Evolutionary conservation across 1,140 invertebrate species (phyloP), one percentile per base, ranked within the genome.

Genomic region (Arctopsyche grandis): DNA sequence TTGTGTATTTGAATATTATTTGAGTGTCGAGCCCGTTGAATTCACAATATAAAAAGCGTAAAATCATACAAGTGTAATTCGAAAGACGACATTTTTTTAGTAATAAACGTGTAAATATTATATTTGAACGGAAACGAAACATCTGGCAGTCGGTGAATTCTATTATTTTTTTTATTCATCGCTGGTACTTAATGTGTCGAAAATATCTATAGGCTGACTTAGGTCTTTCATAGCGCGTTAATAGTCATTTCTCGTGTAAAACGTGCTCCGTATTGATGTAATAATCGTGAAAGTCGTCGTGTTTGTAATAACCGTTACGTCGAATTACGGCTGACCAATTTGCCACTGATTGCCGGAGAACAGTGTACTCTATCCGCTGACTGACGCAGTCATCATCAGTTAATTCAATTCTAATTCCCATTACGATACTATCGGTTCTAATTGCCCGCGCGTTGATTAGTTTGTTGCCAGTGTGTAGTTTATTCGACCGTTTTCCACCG

Each of bases 331-430:
- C 56, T n/a, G 56, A 19, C 21, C 56, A 60, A 60, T 60, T 60
- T 21, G 21, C 56, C 56, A 21, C 56, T 60, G 56, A 60, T 60
- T 60, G 56, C 56, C 56, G 9, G 21, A 16, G 56, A 60, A 60
- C 56, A 19, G 9, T 60, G 56, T 19, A 60, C 56, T 60, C 56
- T 60, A 21, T 19, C 56, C 21, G 16, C 56, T 60, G 56, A 19
- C 56, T 21, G 16, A 1, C n/a, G 56, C 21, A 16, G 21, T 60
- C 56, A 60, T 60, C 56, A 60, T 60, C 56, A 60, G 14, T 60
- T 60, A 60, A 60, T 60, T 60, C 56, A 60, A 60, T 60, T 60
- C 56, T 21, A 21, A 60, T 60, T 16, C 56, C 56, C 56, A 60
- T 60, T 21, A 60, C 56, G 56, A 60, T 60, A 60, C 16, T 60